Evolutionary conservation across 1,140 invertebrate species (phyloP).

Genomic region (Physella acuta): DNA sequence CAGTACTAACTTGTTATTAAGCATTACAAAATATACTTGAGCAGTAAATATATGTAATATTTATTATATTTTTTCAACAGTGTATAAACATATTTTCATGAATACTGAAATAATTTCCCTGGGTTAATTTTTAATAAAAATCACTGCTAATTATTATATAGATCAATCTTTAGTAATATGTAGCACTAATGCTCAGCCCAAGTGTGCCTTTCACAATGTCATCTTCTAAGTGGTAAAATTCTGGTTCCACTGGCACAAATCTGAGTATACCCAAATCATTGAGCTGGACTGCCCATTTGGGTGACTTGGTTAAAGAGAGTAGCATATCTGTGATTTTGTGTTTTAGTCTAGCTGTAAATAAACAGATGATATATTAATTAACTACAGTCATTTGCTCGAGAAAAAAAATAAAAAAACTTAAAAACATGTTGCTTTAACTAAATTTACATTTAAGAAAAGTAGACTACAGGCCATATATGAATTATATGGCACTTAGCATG

Average conservation of each 20-base stretch:
- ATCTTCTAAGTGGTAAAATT: slow-evolving; percentile 15
- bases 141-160: no score
- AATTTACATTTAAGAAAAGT: neutral
- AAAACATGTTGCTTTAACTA: no score
- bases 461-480: neutral
- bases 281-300: slow-evolving; percentile 3
- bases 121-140: no score
- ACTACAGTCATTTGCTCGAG: no score
- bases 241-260: slow-evolving; percentile 5
- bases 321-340: slow-evolving; percentile 15
- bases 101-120: no score
- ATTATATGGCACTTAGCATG: neutral
- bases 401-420: no score
- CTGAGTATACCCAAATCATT: slow-evolving; percentile 1
- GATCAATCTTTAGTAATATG: slow-evolving; percentile 16
- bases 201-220: neutral
- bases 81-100: no score
- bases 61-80: no score
- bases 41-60: no score
- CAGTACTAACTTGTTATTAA: no score
- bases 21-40: no score
- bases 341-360: neutral
- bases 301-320: neutral
- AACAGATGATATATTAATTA: neutral
- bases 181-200: slow-evolving; percentile 17